A percentile compares a stretch with the other conserved stretches of the same genome.
phyloP scores from a whole-genome alignment of 2,888 invertebrate species.

The Rhamnusium bicolor region DNA sequence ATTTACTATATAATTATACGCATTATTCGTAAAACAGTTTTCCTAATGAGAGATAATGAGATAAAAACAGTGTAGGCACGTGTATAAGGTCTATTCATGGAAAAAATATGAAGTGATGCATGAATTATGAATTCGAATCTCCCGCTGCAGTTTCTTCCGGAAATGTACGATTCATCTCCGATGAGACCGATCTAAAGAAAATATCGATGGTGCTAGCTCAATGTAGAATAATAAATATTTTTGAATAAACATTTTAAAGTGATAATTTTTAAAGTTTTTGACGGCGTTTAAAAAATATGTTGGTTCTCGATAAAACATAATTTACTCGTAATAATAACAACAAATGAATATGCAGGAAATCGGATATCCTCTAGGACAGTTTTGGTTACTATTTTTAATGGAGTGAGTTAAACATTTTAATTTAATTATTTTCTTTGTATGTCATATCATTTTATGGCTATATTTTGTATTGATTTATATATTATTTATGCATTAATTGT shows the following conservation, averaged over 20 bases:
- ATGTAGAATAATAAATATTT: constrained; percentile 55
- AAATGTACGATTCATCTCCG: constrained; percentile 30
- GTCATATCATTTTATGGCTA: constrained; percentile 1
- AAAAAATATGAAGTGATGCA: neutral
- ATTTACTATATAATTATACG: neutral
- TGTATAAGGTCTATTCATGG: neutral
- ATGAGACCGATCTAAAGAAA: constrained; percentile 44
- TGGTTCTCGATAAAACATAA: constrained; percentile 48
- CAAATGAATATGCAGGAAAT: constrained; percentile 57
- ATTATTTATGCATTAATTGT: constrained; percentile 8
- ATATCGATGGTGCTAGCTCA: constrained; percentile 56
- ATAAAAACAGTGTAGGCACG: neutral
- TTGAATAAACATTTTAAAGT: constrained; percentile 46
- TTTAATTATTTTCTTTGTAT: constrained; percentile 18
- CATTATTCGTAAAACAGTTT: too few species aligned
- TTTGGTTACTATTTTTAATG: constrained; percentile 54
- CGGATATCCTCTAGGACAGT: constrained; percentile 52
- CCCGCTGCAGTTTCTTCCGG: neutral
- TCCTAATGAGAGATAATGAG: too few species aligned
- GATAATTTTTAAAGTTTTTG: constrained; percentile 37
- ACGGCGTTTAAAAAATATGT: constrained; percentile 46
- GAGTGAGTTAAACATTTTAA: constrained; percentile 50
- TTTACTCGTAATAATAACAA: constrained; percentile 37
- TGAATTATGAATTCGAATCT: constrained; percentile 7
- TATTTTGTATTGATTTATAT: neutral